These are phyloP conservation scores for Melanerpes aurifrons DNA, from an alignment of 2,113 vertebrate genomes.

Conservation along the genomic window DNA sequence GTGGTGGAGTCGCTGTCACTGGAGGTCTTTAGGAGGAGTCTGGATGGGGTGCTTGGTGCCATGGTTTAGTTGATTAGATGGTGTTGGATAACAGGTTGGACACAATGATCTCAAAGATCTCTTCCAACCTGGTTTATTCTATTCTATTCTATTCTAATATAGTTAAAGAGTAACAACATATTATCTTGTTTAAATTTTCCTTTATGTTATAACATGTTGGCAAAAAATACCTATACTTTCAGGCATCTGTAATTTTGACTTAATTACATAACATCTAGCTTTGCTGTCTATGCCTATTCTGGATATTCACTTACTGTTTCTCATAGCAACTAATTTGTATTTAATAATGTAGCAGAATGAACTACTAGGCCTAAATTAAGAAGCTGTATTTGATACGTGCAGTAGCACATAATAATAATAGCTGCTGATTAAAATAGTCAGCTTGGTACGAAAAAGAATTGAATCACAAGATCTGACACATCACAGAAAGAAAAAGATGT, in stretches of 20 bases:
- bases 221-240: constrained; percentile 43
- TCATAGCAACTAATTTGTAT: constrained; percentile 69
- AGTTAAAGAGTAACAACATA: constrained; percentile 39
- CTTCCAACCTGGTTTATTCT: too few species aligned
- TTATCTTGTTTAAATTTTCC: constrained; percentile 20
- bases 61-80: too few species aligned
- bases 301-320: constrained; percentile 50
- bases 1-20: too few species aligned
- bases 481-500: neutral
- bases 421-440: constrained; percentile 36
- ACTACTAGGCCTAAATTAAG: constrained; percentile 49
- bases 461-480: neutral
- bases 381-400: constrained; percentile 27
- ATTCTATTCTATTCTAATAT: neutral
- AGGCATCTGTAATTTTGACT: constrained; percentile 56
- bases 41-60: too few species aligned
- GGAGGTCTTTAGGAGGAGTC: too few species aligned
- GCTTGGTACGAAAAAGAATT: neutral
- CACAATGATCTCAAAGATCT: too few species aligned
- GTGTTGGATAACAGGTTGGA: too few species aligned
- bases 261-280: constrained; percentile 60
- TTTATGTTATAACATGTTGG: constrained; percentile 20
- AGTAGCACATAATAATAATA: constrained; percentile 32
- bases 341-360: constrained; percentile 56
- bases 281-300: constrained; percentile 30